Evolutionary conservation across 2,888 invertebrate species (phyloP).

Genomic region (Saturnia japonica): DNA sequence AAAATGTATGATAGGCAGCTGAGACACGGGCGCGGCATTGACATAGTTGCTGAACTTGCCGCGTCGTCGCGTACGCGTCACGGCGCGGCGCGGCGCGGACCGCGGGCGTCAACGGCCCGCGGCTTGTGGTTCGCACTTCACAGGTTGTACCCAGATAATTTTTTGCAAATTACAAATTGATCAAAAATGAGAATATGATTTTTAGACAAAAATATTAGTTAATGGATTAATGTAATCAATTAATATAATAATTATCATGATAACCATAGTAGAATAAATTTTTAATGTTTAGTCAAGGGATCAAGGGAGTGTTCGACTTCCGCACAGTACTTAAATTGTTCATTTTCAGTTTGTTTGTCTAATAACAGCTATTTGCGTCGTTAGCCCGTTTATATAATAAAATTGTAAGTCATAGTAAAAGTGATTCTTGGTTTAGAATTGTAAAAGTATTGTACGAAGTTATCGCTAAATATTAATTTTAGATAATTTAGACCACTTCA

Average conservation of each 20-base stretch:
- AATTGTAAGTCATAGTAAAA: background rate
- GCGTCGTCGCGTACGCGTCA: constrained; percentile 52
- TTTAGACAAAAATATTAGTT: background rate
- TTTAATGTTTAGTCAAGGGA: no score
- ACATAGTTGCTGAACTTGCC: constrained; percentile 68
- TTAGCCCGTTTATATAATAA: no score
- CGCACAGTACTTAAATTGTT: no score
- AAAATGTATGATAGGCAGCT: constrained; percentile 65
- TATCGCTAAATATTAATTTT: no score
- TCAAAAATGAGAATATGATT: background rate
- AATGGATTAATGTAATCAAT: no score
- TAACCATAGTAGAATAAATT: no score
- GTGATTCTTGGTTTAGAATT: background rate
- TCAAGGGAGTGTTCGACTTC: no score
- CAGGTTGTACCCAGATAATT: background rate
- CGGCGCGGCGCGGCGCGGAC: no score
- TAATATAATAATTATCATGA: no score
- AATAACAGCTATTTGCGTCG: no score
- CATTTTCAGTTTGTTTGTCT: background rate
- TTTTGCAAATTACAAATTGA: constrained; percentile 7
- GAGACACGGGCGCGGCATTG: constrained; percentile 67
- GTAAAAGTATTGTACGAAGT: no score
- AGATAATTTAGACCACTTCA: no score
- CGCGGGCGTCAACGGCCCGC: constrained; percentile 59
- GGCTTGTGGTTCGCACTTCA: constrained; percentile 31